Base-by-base conservation (phyloP, 2,888 invertebrate species). In the Portevinia maculata region DNA sequence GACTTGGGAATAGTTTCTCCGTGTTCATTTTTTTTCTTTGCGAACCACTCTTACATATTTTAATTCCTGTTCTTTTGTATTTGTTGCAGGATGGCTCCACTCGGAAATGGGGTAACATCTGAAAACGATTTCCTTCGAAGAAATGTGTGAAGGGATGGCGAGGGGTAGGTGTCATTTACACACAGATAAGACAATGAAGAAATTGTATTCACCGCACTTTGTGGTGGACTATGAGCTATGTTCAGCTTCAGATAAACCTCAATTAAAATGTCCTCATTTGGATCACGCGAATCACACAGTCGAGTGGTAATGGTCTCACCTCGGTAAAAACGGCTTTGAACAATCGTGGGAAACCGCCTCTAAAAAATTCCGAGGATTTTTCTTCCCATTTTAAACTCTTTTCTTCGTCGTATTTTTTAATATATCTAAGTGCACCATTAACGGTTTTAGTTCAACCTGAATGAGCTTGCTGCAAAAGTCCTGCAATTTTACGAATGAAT, bases 371-470 rank as follows among this genome's bases (percentile, higher is more conserved):
- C 32, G 17, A 15, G 30, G 19, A 52, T 13, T 59, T 67, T 74
- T 59, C 37, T 34, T 5, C 39, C 24, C 24, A 5, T 15, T 19
- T 34, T 52, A 15, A n/a, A 15, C 24, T 70, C 30, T 17, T 37
- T 59, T 52, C 9, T 19, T 32, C 11, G 11, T 39, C 7, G 7
- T 9, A 24, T 13, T 55, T 11, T 55, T 78, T 83, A 83, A 83
- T 83, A 78, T 71, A 65, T 76, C 76, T 83, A 83, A 83, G 83
- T 78, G 83, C 78, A 83, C 70, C 76, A 65, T 83, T 83, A 83
- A 78, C 62, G 83, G 83, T 53, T 52, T 41, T 62, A 60, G 65
- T 70, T 83, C 71, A 65, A 46, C 46, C 55, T 53, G 60, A 71
- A 65, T 62, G 65, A 78, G 83, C 83, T 71, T 78, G 83, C 71